Base-by-base conservation (phyloP, 2,888 invertebrate species). In the Heterodera filipjevi region DNA sequence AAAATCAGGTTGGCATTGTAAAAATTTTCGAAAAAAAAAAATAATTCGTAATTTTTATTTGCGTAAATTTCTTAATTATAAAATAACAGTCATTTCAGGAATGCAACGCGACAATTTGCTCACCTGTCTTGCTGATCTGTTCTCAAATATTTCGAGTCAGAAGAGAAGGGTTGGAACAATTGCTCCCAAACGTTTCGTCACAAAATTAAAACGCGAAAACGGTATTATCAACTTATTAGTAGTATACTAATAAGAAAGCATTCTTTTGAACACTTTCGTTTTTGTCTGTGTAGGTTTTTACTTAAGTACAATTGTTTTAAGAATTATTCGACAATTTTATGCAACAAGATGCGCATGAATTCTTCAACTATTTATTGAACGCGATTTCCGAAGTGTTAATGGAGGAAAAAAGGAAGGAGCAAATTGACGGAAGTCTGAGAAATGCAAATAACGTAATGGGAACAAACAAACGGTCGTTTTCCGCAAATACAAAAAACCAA, bases 161-260 rank as follows among this genome's bases (percentile, higher is more conserved):
- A 99, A 99, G 92, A 97, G 97, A 90, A 96, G 97, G 92, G 92
- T 98, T 79, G 99, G 99, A 79, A 97, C 97, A 35, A 96, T 99
- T 90, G 98, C 99, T 76, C 99, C 99, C 85, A 99, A 99, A 91
- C 96, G 99, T 90, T 99, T 99, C 91, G 98, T 99, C 89, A 95
- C 97, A 84, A 93, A 97, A 88, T 91, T 99, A 90, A 93, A 97
- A 88, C 98, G 98, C 92, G 98, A 99, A 92, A 99, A 99, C 92
- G 95, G 95, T 94, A n/a, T 3, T 49, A 19, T n/a, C n/a, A 59
- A 68, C 5, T 70, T 70, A 3, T 32, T 49, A 49, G 16, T 14
- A 49, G 6, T 27, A 39, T 6, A 39, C 39, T 12, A 39, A 39
- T 10, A 39, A 10, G 0, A 10, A 39, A 39, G 12, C 39, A 12